Evolutionary conservation across 2,888 invertebrate genomes (phyloP), one percentile per base, ranked within the genome.

Genomic region (Drosophila sordidapex): DNA sequence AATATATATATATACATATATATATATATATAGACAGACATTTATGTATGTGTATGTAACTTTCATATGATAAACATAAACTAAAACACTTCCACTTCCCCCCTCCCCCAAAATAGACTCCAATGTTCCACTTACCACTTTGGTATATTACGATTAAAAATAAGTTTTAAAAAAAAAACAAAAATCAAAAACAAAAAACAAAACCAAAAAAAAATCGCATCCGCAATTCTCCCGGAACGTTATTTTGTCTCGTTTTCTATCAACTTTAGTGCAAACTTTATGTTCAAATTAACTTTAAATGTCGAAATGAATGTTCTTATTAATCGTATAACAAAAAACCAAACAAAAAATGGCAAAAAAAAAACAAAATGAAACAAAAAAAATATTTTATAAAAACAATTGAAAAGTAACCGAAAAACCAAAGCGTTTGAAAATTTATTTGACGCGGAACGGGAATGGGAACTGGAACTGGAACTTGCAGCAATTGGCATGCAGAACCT

Each of bases 281-380:
- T 85, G 90, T 88, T 85, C 79, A 87, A 90, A 84, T 89, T 87
- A 87, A 83, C 76, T 82, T 87, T 83, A 77, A 87, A 85, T 89
- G 83, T 89, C 89, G 89, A 87, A 85, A 85, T 89, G 85, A 87
- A 85, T 89, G 89, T 87, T 87, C 83, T 89, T 75, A 86, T 83
- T 85, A 87, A 85, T 86, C 83, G 46, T 46, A 46, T 66, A 76
- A 81, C 59, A 76, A 72, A 69, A 75, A 65, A 72, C 56, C 65
- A 53, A 68, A 68, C 29, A 49, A 48, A 49, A 62, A 36, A 61
- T 15, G 7, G 36, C 21, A 63, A 59, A 57, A 21, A 57, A 21
- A 69, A 63, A 53, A 43, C 76, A 70, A 72, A 29, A 29, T 29
- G 59, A 59, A 75, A 77, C 67, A 84, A 74, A 84, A 71, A 79